These are phyloP conservation scores for Rhynchomys soricoides DNA, from an alignment of 2,113 vertebrate genomes.

Conservation along the genomic window DNA sequence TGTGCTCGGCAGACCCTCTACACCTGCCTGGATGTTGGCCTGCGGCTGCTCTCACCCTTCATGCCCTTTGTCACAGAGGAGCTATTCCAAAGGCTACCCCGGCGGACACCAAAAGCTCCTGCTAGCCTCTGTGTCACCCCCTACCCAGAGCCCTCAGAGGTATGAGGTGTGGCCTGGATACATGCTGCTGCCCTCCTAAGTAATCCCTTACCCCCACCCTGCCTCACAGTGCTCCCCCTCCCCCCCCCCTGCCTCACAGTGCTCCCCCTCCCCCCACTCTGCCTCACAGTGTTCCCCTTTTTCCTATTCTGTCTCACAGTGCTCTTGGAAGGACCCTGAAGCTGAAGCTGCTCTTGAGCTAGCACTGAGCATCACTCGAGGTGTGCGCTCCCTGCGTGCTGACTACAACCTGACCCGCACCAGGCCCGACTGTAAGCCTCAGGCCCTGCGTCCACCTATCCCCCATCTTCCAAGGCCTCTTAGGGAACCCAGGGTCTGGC, in stretches of 20 bases:
- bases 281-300: neutral
- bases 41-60: constrained; percentile 91
- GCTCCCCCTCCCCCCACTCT: neutral
- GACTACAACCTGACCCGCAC: constrained; percentile 95
- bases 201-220: neutral
- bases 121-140: constrained; percentile 89
- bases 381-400: constrained; percentile 91
- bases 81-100: constrained; percentile 92
- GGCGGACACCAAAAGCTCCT: constrained; percentile 83
- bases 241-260: neutral
- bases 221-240: too few relatives aligned
- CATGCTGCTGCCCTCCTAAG: neutral
- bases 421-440: constrained; percentile 91
- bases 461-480: neutral
- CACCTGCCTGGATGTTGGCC: constrained; percentile 91
- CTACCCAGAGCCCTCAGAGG: constrained; percentile 90
- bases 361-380: constrained; percentile 88
- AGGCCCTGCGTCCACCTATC: accelerated
- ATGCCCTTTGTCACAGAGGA: constrained; percentile 95
- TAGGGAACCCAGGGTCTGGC: neutral
- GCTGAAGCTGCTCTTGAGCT: constrained; percentile 90
- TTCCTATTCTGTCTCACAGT: constrained; percentile 52
- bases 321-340: constrained; percentile 90
- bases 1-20: constrained; percentile 92
- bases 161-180: constrained; percentile 51